phyloP scores from a whole-genome alignment of 2,888 invertebrate species.

The Artemia sinica region DNA sequence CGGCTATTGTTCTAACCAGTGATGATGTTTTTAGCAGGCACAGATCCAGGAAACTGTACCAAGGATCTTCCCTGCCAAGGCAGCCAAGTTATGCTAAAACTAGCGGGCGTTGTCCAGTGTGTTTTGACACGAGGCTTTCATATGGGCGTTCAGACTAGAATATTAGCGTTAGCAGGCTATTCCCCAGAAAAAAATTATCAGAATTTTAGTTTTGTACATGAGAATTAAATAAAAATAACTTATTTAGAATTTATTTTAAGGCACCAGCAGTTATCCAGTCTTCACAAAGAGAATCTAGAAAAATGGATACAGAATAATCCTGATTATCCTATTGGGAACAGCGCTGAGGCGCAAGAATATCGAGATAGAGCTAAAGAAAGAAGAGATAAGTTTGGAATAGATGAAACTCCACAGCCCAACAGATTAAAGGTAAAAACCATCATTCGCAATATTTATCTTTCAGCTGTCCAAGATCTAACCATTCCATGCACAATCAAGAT shows the following conservation, averaged over 20 bases:
- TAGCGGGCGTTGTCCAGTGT: too few relatives aligned
- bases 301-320: slow-evolving; percentile 32
- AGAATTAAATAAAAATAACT: not conserved
- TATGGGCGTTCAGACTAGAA: too few relatives aligned
- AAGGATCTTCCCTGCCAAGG: too few relatives aligned
- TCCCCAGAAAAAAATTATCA: too few relatives aligned
- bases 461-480: too few relatives aligned
- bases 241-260: slow-evolving; percentile 31
- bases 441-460: slow-evolving; percentile 16
- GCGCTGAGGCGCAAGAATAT: slow-evolving; percentile 38
- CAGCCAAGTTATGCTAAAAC: too few relatives aligned
- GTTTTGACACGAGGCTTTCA: too few relatives aligned
- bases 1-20: too few relatives aligned
- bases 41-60: too few relatives aligned
- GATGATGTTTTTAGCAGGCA: too few relatives aligned
- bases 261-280: slow-evolving; percentile 78
- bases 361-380: slow-evolving; percentile 92
- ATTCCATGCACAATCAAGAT: too few relatives aligned
- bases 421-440: slow-evolving; percentile 38
- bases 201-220: not conserved
- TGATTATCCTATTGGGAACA: slow-evolving; percentile 17
- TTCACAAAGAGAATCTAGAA: slow-evolving; percentile 76
- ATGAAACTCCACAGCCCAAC: slow-evolving; percentile 56
- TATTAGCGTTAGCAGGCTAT: too few relatives aligned
- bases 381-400: slow-evolving; percentile 76